Percentiles rank a stretch among this genome's conserved stretches.
phyloP scores from a whole-genome alignment of 2,888 invertebrate genomes.

The Chironomus tentans region DNA sequence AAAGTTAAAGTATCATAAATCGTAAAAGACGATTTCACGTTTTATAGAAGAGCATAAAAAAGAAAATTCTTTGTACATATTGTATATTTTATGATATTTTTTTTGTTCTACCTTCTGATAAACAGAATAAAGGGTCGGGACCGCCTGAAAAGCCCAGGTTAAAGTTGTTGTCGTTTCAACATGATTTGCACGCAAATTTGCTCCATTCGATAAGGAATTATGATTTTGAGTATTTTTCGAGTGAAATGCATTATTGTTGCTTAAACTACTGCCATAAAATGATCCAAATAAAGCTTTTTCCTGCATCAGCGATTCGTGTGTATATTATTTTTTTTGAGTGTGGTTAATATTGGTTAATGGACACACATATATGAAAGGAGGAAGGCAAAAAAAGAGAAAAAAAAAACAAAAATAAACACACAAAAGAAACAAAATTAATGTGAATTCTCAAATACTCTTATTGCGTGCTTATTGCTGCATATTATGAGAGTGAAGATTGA shows the following conservation, averaged over 20 bases:
- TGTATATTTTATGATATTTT: not conserved
- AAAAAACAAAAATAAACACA: not conserved
- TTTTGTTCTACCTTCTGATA: conserved; percentile 71
- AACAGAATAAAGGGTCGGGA: conserved; percentile 72
- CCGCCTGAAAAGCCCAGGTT: conserved; percentile 73
- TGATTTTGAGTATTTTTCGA: not conserved
- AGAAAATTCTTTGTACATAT: too few relatives aligned
- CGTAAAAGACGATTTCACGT: too few relatives aligned
- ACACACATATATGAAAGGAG: not conserved
- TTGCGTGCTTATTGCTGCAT: too few relatives aligned
- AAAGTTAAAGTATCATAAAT: too few relatives aligned
- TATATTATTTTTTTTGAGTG: not conserved
- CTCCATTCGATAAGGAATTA: conserved; percentile 9
- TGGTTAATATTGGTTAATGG: too few relatives aligned
- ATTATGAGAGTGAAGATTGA: too few relatives aligned
- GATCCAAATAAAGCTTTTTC: conserved; percentile 21
- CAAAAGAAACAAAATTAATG: too few relatives aligned
- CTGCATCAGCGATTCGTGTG: not conserved
- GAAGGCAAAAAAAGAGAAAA: not conserved
- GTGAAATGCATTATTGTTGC: not conserved
- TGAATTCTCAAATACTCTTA: too few relatives aligned
- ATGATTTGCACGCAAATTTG: not conserved
- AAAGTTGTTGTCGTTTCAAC: conserved; percentile 34
- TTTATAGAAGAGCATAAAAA: too few relatives aligned
- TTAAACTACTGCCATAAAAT: conserved; percentile 4